Conservation (phyloP, 1,140 invertebrate genomes). For the Trinorchestia longiramus region DNA sequence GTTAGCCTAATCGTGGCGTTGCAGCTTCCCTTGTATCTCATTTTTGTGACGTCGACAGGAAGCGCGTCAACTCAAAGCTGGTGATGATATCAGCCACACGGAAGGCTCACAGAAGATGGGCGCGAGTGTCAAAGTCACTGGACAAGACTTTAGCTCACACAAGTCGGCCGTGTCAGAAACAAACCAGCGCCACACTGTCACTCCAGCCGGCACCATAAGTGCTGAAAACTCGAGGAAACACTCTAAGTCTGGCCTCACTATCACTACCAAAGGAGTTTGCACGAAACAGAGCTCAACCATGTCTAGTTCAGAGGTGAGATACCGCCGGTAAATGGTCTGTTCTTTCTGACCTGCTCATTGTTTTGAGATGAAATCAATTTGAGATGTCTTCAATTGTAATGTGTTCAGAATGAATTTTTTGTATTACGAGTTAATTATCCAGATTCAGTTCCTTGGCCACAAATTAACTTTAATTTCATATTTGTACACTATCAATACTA, state of each 20-base stretch:
- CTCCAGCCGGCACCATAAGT: slow-evolving; percentile 82
- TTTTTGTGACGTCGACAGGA: slow-evolving; percentile 66
- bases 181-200: slow-evolving; percentile 85
- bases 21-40: not conserved
- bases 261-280: slow-evolving; percentile 79
- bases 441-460: no score
- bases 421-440: no score
- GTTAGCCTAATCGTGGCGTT: no score
- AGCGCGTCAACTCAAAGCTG: slow-evolving; percentile 79
- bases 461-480: no score
- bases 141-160: slow-evolving; percentile 86
- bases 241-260: slow-evolving; percentile 80
- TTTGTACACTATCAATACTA: not conserved
- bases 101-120: slow-evolving; percentile 82
- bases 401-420: no score
- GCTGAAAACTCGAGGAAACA: slow-evolving; percentile 81
- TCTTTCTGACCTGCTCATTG: not conserved
- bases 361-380: no score
- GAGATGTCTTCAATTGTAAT: no score
- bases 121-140: slow-evolving; percentile 84
- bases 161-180: slow-evolving; percentile 85
- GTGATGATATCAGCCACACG: slow-evolving; percentile 82
- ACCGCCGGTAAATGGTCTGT: not conserved
- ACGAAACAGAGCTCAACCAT: slow-evolving; percentile 65
- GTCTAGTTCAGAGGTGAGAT: slow-evolving; percentile 53